A percentile compares a stretch with the other conserved stretches of the same genome.
These are phyloP conservation scores for Pyrochroa serraticornis DNA, from an alignment of 2,888 invertebrate species.

Conservation along the genomic window DNA sequence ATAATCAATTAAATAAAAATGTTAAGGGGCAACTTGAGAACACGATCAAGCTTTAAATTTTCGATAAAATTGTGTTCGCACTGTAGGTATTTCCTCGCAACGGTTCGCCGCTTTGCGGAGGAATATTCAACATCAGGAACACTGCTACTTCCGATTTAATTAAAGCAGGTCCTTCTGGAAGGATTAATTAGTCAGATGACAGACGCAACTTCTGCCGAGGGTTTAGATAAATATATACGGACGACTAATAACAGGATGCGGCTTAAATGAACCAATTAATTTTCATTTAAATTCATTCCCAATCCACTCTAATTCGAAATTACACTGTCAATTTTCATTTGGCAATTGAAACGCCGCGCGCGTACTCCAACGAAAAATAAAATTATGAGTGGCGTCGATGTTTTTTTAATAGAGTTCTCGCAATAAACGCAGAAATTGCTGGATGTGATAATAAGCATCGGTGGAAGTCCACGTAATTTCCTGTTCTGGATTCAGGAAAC, in stretches of 20 bases:
- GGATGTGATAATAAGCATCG: constrained; percentile 7
- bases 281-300: constrained; percentile 52
- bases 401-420: background rate
- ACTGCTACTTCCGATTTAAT: constrained; percentile 54
- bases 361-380: background rate
- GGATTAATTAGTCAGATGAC: constrained; percentile 55
- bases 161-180: constrained; percentile 53
- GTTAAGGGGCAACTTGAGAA: constrained; percentile 8
- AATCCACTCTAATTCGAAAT: constrained; percentile 42
- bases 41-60: constrained; percentile 18
- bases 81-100: constrained; percentile 26
- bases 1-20: constrained; percentile 13
- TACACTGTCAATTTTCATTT: constrained; percentile 38
- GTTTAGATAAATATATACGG: constrained; percentile 51
- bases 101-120: constrained; percentile 38
- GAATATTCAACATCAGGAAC: constrained; percentile 50
- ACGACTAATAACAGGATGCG: constrained; percentile 52
- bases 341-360: constrained; percentile 30
- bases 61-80: constrained; percentile 17
- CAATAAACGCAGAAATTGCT: constrained; percentile 3
- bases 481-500: constrained; percentile 9
- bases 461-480: constrained; percentile 26
- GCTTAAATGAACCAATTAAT: constrained; percentile 53
- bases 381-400: background rate
- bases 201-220: constrained; percentile 48